A percentile compares a stretch with the other conserved stretches of the same genome.
These are phyloP conservation scores for Eupleurogrammus muticus DNA, from an alignment of 2,797 vertebrate genomes.

Conservation along the genomic window DNA sequence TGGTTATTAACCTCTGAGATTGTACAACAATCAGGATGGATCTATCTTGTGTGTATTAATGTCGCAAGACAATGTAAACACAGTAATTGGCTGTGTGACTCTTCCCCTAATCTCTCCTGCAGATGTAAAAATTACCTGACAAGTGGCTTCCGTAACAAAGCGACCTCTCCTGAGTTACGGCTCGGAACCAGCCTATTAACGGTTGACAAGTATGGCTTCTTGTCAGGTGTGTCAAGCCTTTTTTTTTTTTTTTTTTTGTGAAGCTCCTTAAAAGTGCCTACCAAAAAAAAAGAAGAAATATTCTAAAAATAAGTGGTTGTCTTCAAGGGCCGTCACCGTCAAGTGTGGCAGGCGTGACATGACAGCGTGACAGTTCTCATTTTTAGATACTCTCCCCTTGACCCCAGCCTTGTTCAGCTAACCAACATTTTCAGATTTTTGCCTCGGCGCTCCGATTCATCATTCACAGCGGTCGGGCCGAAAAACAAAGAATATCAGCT, in stretches of 20 bases:
- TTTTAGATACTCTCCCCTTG: constrained; percentile 68
- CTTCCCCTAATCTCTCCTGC: constrained; percentile 63
- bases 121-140: constrained; percentile 73
- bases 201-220: constrained; percentile 59
- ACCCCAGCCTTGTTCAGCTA: constrained; percentile 63
- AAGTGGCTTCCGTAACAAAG: constrained; percentile 53
- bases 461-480: constrained; percentile 51
- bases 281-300: constrained; percentile 23
- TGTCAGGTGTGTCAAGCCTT: constrained; percentile 61
- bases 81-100: constrained; percentile 70
- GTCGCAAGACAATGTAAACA: constrained; percentile 63
- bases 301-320: constrained; percentile 72
- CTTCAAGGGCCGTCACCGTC: constrained; percentile 58
- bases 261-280: constrained; percentile 59
- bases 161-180: constrained; percentile 61
- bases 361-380: constrained; percentile 69
- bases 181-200: constrained; percentile 60
- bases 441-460: constrained; percentile 56
- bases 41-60: constrained; percentile 47
- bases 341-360: constrained; percentile 56
- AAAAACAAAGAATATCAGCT: constrained; percentile 46
- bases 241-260: constrained; percentile 37
- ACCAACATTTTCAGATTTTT: constrained; percentile 65
- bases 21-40: constrained; percentile 43
- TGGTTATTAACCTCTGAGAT: constrained; percentile 63